Conservation (phyloP, 2,888 invertebrate genomes). For the Conistra vaccinii region DNA sequence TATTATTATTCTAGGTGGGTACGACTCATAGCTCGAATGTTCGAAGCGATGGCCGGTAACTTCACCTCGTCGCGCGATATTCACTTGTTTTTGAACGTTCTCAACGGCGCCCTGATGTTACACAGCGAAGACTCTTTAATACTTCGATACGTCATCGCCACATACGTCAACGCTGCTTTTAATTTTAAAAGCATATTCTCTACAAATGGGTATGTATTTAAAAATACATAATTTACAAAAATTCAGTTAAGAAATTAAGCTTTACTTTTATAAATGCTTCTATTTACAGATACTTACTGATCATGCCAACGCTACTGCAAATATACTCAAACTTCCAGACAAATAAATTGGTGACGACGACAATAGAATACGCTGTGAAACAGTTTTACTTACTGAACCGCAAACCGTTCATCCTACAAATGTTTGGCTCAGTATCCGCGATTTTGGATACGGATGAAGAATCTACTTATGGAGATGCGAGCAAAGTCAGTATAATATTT, state of each 20-base stretch:
- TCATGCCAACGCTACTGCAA: slow-evolving; percentile 99
- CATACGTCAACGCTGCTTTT: slow-evolving; percentile 99
- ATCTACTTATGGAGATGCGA: slow-evolving; percentile 97
- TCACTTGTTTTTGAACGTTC: slow-evolving; percentile 98
- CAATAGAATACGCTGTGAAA: slow-evolving; percentile 99
- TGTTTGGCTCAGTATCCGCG: slow-evolving; percentile 99
- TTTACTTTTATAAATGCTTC: not conserved
- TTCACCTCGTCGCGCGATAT: slow-evolving; percentile 99
- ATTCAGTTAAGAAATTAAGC: not conserved
- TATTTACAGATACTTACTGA: slow-evolving; percentile 95
- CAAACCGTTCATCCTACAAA: slow-evolving; percentile 99
- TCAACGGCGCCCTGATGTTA: slow-evolving; percentile 98
- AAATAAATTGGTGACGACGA: slow-evolving; percentile 97
- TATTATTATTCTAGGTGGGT: slow-evolving; percentile 93
- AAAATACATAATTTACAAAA: not conserved
- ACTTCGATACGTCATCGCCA: slow-evolving; percentile 98
- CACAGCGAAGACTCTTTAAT: slow-evolving; percentile 99
- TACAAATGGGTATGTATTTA: slow-evolving; percentile 95
- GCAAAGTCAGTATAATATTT: slow-evolving; percentile 92
- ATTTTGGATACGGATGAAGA: slow-evolving; percentile 98
- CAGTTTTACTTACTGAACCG: slow-evolving; percentile 99
- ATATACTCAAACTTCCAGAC: slow-evolving; percentile 99
- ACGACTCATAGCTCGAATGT: slow-evolving; percentile 98
- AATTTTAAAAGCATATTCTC: slow-evolving; percentile 99
- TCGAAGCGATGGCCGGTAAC: slow-evolving; percentile 99